These are phyloP conservation scores for Ennomos quercinarius DNA, from an alignment of 2,888 invertebrate genomes.

Conservation along the genomic window DNA sequence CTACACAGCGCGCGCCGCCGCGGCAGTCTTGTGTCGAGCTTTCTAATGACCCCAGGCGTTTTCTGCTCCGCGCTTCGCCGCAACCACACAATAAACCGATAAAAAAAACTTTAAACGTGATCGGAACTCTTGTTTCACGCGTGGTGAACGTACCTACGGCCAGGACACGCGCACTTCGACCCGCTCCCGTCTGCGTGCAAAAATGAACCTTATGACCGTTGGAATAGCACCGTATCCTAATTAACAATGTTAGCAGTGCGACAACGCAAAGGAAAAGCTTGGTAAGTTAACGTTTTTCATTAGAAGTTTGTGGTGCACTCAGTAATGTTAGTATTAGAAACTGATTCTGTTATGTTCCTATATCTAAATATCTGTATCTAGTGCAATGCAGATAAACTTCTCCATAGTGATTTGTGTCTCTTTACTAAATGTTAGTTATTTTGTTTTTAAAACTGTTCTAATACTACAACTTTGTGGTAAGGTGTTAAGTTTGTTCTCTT, in stretches of 20 bases:
- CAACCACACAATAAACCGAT: constrained; percentile 59
- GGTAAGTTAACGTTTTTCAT: constrained; percentile 64
- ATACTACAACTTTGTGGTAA: too few relatives aligned
- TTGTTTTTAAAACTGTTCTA: too few relatives aligned
- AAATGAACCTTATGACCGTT: constrained; percentile 74
- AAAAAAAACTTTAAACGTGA: constrained; percentile 62
- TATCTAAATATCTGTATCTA: neutral
- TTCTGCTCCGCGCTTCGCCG: constrained; percentile 70
- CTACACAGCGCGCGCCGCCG: constrained; percentile 80
- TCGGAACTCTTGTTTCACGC: constrained; percentile 68
- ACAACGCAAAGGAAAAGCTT: constrained; percentile 59
- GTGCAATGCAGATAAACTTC: constrained; percentile 9
- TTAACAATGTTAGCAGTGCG: constrained; percentile 59
- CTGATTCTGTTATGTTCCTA: neutral
- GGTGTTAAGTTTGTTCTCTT: too few relatives aligned
- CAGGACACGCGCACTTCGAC: constrained; percentile 69
- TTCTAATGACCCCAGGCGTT: constrained; percentile 85
- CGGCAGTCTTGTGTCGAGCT: constrained; percentile 83
- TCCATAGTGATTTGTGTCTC: too few relatives aligned
- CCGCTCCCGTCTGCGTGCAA: constrained; percentile 52
- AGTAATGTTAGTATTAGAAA: constrained; percentile 21
- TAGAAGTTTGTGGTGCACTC: constrained; percentile 47
- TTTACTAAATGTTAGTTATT: too few relatives aligned
- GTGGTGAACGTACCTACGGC: constrained; percentile 56
- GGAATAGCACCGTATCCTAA: constrained; percentile 73